Evolutionary conservation across 1,140 invertebrate species (phyloP), one percentile per base, ranked within the genome.

Genomic region (Ctenoplectra terminalis): DNA sequence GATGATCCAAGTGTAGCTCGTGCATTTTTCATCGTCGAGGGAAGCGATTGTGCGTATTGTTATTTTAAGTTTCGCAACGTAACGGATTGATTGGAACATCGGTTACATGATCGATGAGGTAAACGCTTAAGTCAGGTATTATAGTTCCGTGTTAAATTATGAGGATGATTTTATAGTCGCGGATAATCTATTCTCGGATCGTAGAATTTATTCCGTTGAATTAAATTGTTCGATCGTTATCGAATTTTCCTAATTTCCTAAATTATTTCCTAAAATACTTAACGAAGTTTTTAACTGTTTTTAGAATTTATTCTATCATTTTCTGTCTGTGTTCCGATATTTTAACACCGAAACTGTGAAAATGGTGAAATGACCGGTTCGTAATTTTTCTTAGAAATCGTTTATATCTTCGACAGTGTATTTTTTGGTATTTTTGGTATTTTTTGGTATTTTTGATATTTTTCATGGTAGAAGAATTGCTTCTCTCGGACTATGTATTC

Each of bases 11-110:
- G 34, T 46, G 15, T 13, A 0, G 11, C 1, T 61, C 34, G n/a
- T 40, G 29, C 20, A 61, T 79, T 61, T 50, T 79, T 72, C 4
- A 17, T 50, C 6, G 26, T 43, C 5, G 46, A 63, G 17, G 31
- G 2, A 29, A 61, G 23, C 15, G 20, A 9, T 61, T 15, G 17
- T 23, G 15, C 8, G 26, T 17, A 79, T 37, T 17, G 15, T 17
- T 79, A 71, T 71, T 72, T 63, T 13, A 13, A 48, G 29, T 11
- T 67, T 40, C 15, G 29, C 17, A 58, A 37, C 23, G 7, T n/a
- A 77, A 9, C 50, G 1, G 3, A 29, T 66, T 17, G 17, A 0
- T 37, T 29, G 26, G 11, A 63, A 26, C 11, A 29, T 15, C n/a
- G 23, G 0, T 0, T 3, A 46, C n/a, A 1, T n/a, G 23, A 3